Percentiles rank a stretch among this genome's conserved stretches.
Evolutionary conservation across 1,140 invertebrate species (phyloP).

Genomic region (Bicyclus anynana): DNA sequence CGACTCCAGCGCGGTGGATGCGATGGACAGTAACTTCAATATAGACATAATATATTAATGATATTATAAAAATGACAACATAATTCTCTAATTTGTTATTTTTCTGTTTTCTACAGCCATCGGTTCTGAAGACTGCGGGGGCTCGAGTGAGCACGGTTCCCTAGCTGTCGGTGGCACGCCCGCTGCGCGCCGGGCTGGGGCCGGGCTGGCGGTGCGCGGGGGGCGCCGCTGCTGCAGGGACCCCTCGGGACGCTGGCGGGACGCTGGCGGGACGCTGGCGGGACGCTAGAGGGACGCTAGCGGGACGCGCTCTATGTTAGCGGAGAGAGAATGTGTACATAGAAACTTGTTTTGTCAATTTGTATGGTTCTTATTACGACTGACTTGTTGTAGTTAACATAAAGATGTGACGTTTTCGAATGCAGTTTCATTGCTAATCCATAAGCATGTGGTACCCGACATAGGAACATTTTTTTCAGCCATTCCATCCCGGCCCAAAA

Average conservation of each 20-base stretch:
- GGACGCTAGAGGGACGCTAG: background rate
- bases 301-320: background rate
- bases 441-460: no score
- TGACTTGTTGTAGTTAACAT: conserved; percentile 32
- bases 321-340: conserved; percentile 22
- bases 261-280: conserved; percentile 16
- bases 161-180: conserved; percentile 17
- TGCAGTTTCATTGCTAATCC: conserved; percentile 9
- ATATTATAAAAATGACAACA: background rate
- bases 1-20: no score
- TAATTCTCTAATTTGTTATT: conserved; percentile 18
- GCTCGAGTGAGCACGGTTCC: conserved; percentile 24
- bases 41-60: no score
- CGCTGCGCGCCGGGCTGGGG: conserved; percentile 18
- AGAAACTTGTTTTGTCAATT: conserved; percentile 32
- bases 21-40: no score
- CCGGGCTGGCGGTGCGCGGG: background rate
- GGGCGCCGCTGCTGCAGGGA: conserved; percentile 25
- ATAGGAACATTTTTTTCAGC: no score
- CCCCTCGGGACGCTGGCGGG: conserved; percentile 23
- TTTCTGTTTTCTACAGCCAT: conserved; percentile 61
- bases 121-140: conserved; percentile 57
- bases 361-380: conserved; percentile 30
- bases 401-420: conserved; percentile 33
- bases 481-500: no score